Percentiles rank a stretch among this genome's conserved stretches.
Conservation (phyloP, 2,888 invertebrate species). For the Ormyrus pomaceus region DNA sequence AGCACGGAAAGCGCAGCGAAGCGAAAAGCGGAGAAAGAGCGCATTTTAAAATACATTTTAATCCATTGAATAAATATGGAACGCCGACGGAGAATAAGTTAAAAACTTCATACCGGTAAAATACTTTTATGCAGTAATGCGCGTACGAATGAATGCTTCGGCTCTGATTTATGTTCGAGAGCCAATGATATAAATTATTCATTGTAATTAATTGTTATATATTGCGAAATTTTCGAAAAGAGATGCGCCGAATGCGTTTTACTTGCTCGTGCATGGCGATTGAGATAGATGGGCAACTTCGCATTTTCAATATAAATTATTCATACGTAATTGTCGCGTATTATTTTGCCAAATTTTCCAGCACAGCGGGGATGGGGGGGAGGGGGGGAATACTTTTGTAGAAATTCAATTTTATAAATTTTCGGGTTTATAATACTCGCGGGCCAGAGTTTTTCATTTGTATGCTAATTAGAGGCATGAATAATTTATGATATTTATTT, state of each 20-base stretch:
- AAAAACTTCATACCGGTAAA: no score
- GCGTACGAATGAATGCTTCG: background rate
- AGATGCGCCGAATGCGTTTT: background rate
- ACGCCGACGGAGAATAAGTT: no score
- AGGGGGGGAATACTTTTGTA: constrained; percentile 2
- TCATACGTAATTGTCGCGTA: constrained; percentile 38
- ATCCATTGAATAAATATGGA: background rate
- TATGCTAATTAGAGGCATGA: constrained; percentile 43
- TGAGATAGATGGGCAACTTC: background rate
- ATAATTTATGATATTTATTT: constrained; percentile 47
- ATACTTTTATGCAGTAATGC: background rate
- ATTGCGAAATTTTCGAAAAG: constrained; percentile 39
- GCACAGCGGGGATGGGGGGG: no score
- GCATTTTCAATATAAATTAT: constrained; percentile 39
- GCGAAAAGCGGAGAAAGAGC: no score
- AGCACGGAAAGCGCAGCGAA: no score
- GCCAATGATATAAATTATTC: constrained; percentile 39
- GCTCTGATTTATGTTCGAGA: constrained; percentile 23
- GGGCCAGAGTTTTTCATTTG: constrained; percentile 29
- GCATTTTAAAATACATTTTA: no score
- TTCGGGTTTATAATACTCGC: constrained; percentile 9
- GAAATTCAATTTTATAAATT: constrained; percentile 36
- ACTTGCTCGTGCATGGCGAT: background rate
- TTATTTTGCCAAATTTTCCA: constrained; percentile 43
- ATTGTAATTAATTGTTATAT: constrained; percentile 33